Percentiles rank a stretch among this genome's conserved stretches.
Conservation (phyloP, 2,888 invertebrate species). For the Uloborus plumipes region DNA sequence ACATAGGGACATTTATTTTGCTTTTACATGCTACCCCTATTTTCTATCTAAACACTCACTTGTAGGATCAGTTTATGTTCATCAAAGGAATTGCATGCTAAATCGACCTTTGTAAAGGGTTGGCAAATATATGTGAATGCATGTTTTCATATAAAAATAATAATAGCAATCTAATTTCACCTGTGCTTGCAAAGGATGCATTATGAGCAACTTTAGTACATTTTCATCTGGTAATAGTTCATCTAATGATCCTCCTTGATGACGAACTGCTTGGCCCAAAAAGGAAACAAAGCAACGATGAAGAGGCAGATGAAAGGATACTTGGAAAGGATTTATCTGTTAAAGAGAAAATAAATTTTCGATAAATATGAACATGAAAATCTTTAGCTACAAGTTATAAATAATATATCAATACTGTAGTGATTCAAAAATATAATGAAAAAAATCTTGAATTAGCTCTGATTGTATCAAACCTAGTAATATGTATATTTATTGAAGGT, state of each 20-base stretch:
- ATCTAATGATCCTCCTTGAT: conserved; percentile 80
- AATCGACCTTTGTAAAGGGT: too few species aligned
- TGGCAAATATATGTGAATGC: too few species aligned
- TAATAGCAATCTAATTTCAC: conserved; percentile 73
- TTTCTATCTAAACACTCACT: too few species aligned
- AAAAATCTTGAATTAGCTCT: too few species aligned
- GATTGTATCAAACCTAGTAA: too few species aligned
- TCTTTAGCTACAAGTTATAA: neutral
- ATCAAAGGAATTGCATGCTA: too few species aligned
- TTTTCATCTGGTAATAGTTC: conserved; percentile 86
- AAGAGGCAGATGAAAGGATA: conserved; percentile 96
- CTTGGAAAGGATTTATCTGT: conserved; percentile 75
- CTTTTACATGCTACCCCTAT: too few species aligned
- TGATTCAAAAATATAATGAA: too few species aligned
- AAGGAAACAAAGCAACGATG: conserved; percentile 94
- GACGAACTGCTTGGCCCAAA: conserved; percentile 84
- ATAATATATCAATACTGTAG: neutral
- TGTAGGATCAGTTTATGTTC: too few species aligned
- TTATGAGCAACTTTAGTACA: conserved; percentile 83
- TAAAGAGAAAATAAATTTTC: conserved; percentile 9
- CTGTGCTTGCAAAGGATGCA: conserved; percentile 93
- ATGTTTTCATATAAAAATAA: too few species aligned
- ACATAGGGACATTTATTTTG: too few species aligned
- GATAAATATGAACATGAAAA: neutral
- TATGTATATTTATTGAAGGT: too few species aligned